Evolutionary conservation across 2,888 invertebrate genomes (phyloP).

Genomic region (Synergus gifuensis): DNA sequence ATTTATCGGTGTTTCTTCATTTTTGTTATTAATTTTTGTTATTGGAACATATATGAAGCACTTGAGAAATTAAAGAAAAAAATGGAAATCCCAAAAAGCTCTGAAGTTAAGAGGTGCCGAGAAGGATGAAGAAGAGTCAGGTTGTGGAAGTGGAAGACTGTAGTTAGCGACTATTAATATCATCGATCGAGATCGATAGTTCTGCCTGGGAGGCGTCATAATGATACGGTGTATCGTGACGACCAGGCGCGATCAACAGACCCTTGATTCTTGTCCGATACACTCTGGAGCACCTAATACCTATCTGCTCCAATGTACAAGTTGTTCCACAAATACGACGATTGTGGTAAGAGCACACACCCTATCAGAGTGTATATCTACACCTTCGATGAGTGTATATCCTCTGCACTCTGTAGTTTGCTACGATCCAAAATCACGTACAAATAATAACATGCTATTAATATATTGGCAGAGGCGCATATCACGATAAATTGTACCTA

Average conservation of each 20-base stretch:
- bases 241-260: slow-evolving; percentile 51
- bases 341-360: slow-evolving; percentile 12
- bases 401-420: slow-evolving; percentile 35
- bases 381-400: slow-evolving; percentile 49
- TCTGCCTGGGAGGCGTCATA: slow-evolving; percentile 72
- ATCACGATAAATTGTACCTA: slow-evolving; percentile 49
- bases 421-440: slow-evolving; percentile 57
- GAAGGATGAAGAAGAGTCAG: neutral
- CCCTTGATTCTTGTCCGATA: slow-evolving; percentile 63
- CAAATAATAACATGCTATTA: slow-evolving; percentile 68
- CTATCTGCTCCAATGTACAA: slow-evolving; percentile 10
- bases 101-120: slow-evolving; percentile 5
- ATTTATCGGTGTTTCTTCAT: no score
- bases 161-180: slow-evolving; percentile 76
- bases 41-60: neutral
- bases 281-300: slow-evolving; percentile 35
- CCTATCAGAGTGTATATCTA: slow-evolving; percentile 22
- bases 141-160: slow-evolving; percentile 62
- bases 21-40: neutral
- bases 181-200: slow-evolving; percentile 75
- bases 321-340: slow-evolving; percentile 36
- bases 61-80: neutral
- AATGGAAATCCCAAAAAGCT: slow-evolving; percentile 6
- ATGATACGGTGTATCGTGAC: slow-evolving; percentile 69
- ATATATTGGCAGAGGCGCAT: slow-evolving; percentile 60